Evolutionary conservation across 2,888 invertebrate species (phyloP), one percentile per base, ranked within the genome.

Genomic region (Xanthostigma xanthostigma): DNA sequence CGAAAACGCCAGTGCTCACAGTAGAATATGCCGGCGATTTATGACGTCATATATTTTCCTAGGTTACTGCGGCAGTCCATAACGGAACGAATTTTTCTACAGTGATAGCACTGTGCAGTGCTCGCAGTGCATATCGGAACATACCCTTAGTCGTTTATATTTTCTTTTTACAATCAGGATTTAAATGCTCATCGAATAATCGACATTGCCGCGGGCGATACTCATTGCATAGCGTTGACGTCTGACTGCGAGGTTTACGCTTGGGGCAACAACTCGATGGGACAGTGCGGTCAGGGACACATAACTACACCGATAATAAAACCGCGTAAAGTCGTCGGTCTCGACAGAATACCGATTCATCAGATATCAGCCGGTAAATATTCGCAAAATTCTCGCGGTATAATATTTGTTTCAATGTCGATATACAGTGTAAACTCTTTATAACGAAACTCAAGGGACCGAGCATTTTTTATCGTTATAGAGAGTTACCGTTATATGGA

Each of bases 221-320:
- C 74, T 27, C 78, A 79, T 60, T 75, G 76, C 53, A 57, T 79
- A 44, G 78, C 76, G 3, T 66, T 80, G 12, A 73, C 74, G 1
- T 72, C 76, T 54, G 71, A 71, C 48, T 63, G 68, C 52, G 66
- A 68, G 51, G 69, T 71, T 1, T 75, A 70, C 60, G 72, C 75
- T 0, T 76, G 76, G 76, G 76, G 79, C n/a, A 73, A 72, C 54
- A 79, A 79, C 60, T 71, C 74, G 1, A 75, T 76, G 74, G 79
- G 79, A 2, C 77, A 79, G 60, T 79, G 78, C 62, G 79, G 79
- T 0, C 74, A 74, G 55, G 77, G 78, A 3, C 76, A 77, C 60
- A 69, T 71, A 1, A 73, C 73, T 37, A 74, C 74, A 50, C 77
- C 77, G 4, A 66, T 79, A 5, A 68, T 72, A 2, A 62, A 72